Percentiles rank a stretch among this genome's conserved stretches.
phyloP scores from a whole-genome alignment of 2,888 invertebrate genomes.

The Drosophila siamana region DNA sequence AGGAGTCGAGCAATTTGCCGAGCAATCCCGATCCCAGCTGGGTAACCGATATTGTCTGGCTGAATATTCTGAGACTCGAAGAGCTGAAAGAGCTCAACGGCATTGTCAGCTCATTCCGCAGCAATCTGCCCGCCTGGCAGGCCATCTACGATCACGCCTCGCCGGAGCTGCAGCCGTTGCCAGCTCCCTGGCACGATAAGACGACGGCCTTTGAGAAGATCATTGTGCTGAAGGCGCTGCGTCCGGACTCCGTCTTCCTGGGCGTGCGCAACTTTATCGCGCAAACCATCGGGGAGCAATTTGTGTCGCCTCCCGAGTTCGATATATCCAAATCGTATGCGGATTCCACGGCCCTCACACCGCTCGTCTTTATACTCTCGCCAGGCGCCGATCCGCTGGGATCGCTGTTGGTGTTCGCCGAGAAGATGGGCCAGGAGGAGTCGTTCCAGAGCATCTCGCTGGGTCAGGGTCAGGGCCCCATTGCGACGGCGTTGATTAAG shows the following conservation, averaged over 20 bases:
- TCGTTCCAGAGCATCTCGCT: slow-evolving; percentile 93
- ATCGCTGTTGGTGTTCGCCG: slow-evolving; percentile 88
- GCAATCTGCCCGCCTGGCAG: slow-evolving; percentile 87
- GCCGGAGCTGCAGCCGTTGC: slow-evolving; percentile 90
- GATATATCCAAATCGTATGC: slow-evolving; percentile 92
- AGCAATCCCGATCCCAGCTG: slow-evolving; percentile 92
- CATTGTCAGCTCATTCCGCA: slow-evolving; percentile 88
- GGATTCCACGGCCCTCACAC: slow-evolving; percentile 91
- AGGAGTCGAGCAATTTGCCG: slow-evolving; percentile 76
- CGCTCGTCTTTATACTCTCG: slow-evolving; percentile 94
- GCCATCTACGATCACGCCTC: slow-evolving; percentile 89
- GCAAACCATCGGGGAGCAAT: slow-evolving; percentile 90
- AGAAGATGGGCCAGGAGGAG: slow-evolving; percentile 90
- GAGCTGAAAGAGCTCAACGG: slow-evolving; percentile 88
- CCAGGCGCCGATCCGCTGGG: slow-evolving; percentile 93
- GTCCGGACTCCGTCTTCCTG: slow-evolving; percentile 93
- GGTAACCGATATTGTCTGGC: slow-evolving; percentile 93
- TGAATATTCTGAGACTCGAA: slow-evolving; percentile 91
- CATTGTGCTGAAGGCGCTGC: slow-evolving; percentile 91
- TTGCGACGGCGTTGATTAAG: slow-evolving; percentile 91
- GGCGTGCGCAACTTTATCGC: slow-evolving; percentile 92
- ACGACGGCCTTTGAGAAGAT: slow-evolving; percentile 91
- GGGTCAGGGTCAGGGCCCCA: slow-evolving; percentile 95
- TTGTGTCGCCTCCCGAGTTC: slow-evolving; percentile 94
- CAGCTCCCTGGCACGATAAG: slow-evolving; percentile 88